Base-by-base conservation (phyloP, 2,888 invertebrate species). In the Oligia fasciuncula region DNA sequence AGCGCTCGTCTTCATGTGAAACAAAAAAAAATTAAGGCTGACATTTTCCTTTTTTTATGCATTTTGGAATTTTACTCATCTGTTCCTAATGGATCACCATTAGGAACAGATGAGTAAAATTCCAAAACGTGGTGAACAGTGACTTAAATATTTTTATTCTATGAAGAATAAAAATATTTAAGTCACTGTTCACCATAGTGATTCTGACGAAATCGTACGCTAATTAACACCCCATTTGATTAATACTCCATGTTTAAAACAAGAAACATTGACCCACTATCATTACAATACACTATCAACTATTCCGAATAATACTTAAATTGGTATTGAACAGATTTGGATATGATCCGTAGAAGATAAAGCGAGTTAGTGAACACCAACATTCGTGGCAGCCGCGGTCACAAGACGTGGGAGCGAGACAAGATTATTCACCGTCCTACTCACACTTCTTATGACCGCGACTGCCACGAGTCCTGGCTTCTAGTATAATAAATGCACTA, bases 401-500 rank as follows among this genome's bases (percentile, higher is more conserved):
- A 54, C 14, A 49, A 29, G 29, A 63, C 19, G 54, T 4, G 5
- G n/a, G 35, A 82, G 67, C 4, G 29, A 57, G 19, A 60, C 23
- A 19, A 11, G 62, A 29, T 14, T 14, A 63, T 54, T 11, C 13
- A 17, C 51, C 17, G 29, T 29, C 40, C 60, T 46, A 8, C 23
- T 72, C 46, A 4, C 81, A 43, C 74, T 19, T 60, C 11, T 8
- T 62, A 62, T 23, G 68, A 57, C 49, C 23, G 14, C 23, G 40
- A 40, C 14, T 49, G 13, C 19, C 40, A 65, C 8, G 11, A 77
- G 3, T 6, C 0, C n/a, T 17, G 57, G 62, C 49, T 49, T 57
- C 57, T 63, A 63, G 17, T 80, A 40, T 80, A 89, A 84, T 82
- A 88, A 89, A 88, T 88, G 88, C 86, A 87, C 86, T 85, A 87